A percentile compares a stretch with the other conserved stretches of the same genome.
These are phyloP conservation scores for Archocentrus centrarchus DNA, from an alignment of 2,113 vertebrate species.

Conservation along the genomic window DNA sequence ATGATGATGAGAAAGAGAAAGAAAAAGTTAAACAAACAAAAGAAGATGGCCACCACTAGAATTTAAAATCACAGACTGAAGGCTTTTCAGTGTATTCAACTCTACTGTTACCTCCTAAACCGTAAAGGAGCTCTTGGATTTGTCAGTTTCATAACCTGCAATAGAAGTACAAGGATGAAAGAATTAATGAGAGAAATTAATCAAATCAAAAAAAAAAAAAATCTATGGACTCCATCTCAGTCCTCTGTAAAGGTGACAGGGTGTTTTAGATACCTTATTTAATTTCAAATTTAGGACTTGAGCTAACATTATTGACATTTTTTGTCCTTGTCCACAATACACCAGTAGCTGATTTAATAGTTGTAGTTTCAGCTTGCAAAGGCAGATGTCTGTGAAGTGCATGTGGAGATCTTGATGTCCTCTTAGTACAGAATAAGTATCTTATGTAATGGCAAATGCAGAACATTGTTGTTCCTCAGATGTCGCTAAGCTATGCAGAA, in stretches of 20 bases:
- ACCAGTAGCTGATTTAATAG: neutral
- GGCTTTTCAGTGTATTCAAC: neutral
- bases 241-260: too few species aligned
- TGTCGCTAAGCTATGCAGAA: neutral
- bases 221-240: neutral
- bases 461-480: neutral
- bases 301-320: too few species aligned
- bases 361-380: neutral
- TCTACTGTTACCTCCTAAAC: neutral
- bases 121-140: neutral
- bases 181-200: neutral
- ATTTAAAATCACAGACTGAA: neutral
- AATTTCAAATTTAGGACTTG: too few species aligned
- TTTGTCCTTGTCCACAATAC: too few species aligned
- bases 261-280: too few species aligned
- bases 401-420: neutral
- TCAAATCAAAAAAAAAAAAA: neutral
- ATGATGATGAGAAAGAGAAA: neutral
- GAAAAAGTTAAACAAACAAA: neutral
- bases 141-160: too few species aligned
- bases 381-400: neutral
- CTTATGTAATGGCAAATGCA: neutral
- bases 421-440: neutral
- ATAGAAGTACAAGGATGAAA: neutral
- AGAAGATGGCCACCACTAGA: neutral